These are phyloP conservation scores for Odontocolon sp. DNA, from an alignment of 2,888 invertebrate species.

Conservation along the genomic window DNA sequence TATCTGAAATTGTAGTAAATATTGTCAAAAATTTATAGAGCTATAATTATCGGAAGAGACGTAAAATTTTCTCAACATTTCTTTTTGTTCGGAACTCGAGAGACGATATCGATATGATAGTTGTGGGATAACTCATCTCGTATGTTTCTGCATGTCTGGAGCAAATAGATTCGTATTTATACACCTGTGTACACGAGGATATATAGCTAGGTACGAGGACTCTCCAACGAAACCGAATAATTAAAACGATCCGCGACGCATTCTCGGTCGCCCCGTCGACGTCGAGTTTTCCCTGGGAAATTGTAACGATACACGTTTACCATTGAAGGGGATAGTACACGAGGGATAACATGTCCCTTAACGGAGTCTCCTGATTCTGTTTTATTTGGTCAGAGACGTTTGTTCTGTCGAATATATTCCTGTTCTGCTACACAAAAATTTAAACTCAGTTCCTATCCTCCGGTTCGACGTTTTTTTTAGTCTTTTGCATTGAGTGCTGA, in stretches of 20 bases:
- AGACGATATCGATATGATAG: conserved; percentile 29
- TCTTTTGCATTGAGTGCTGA: too few species aligned
- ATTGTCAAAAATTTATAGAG: not conserved
- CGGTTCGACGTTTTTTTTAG: too few species aligned
- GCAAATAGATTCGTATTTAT: conserved; percentile 25
- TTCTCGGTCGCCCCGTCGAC: not conserved
- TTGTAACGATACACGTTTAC: conserved; percentile 31
- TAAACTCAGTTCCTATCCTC: too few species aligned
- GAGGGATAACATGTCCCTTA: conserved; percentile 3
- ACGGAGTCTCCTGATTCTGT: not conserved
- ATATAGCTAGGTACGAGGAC: not conserved
- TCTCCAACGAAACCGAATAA: conserved; percentile 31
- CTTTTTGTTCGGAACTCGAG: conserved; percentile 18
- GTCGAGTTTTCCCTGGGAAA: conserved; percentile 14
- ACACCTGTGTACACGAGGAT: not conserved
- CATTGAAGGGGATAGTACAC: conserved; percentile 4
- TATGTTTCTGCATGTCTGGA: not conserved
- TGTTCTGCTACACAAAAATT: too few species aligned
- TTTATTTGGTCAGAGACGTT: not conserved
- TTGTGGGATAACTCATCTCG: not conserved
- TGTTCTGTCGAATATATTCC: not conserved
- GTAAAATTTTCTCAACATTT: conserved; percentile 26
- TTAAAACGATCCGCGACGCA: conserved; percentile 31
- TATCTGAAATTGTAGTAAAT: too few species aligned
- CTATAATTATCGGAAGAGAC: not conserved